Evolutionary conservation across 2,888 invertebrate species (phyloP).

Genomic region (Pristionchus japonicus): DNA sequence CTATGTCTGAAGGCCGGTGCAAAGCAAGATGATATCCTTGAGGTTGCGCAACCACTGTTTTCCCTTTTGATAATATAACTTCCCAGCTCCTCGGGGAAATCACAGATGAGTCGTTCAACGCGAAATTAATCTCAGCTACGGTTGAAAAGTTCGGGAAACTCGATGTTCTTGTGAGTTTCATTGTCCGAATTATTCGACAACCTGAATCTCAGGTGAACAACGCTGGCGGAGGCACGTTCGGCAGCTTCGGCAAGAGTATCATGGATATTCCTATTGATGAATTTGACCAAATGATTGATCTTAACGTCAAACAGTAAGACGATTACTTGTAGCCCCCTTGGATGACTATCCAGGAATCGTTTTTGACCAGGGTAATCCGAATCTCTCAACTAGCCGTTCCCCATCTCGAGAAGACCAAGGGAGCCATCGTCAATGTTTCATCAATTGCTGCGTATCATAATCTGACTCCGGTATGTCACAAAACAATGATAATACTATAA

Average conservation of each 20-base stretch:
- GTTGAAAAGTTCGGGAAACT: neutral
- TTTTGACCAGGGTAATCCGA: neutral
- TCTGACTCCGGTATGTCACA: neutral
- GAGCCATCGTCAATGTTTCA: neutral
- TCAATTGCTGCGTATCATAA: neutral
- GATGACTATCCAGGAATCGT: neutral
- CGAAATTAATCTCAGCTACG: neutral
- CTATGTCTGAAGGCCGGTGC: neutral
- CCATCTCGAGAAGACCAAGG: neutral
- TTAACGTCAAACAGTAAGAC: neutral
- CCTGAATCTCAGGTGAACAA: neutral
- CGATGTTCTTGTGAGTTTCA: neutral
- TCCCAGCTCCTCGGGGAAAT: neutral
- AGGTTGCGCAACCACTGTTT: neutral
- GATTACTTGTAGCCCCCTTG: neutral
- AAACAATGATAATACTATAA: no score
- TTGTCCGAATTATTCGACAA: neutral
- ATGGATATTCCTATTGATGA: neutral
- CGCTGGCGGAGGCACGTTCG: neutral
- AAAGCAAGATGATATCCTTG: neutral
- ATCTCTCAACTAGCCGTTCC: neutral
- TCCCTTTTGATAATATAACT: neutral
- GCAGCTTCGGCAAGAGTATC: neutral
- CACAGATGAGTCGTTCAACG: neutral
- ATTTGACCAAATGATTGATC: neutral